Evolutionary conservation across 2,888 invertebrate genomes (phyloP).

Genomic region (Bellardia pandia): DNA sequence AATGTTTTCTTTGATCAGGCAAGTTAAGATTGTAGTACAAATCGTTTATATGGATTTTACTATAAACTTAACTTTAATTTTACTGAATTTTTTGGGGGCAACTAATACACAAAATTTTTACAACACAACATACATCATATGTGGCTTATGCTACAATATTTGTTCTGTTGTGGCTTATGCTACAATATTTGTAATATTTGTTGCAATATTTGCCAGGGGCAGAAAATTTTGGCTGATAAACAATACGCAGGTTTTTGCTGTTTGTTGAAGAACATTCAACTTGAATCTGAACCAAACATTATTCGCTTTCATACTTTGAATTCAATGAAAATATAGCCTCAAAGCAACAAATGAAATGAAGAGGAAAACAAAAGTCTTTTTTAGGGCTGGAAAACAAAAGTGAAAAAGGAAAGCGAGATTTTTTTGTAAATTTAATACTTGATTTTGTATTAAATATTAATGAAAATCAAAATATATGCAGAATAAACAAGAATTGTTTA

Average conservation of each 20-base stretch:
- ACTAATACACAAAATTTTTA: too few relatives aligned
- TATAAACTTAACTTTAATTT: too few relatives aligned
- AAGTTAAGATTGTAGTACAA: too few relatives aligned
- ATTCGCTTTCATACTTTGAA: too few relatives aligned
- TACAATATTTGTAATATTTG: too few relatives aligned
- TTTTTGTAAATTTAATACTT: neutral
- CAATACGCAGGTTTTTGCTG: neutral
- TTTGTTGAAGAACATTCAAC: neutral
- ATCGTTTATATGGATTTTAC: too few relatives aligned
- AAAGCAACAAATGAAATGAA: neutral
- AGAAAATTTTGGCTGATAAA: slow-evolving; percentile 9
- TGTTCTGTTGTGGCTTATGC: neutral
- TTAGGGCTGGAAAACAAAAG: neutral
- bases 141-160: too few relatives aligned
- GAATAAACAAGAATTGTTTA: too few relatives aligned
- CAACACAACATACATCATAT: too few relatives aligned
- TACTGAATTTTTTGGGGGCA: too few relatives aligned
- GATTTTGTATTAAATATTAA: neutral
- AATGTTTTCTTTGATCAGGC: too few relatives aligned
- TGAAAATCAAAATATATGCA: neutral
- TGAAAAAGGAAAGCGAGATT: neutral
- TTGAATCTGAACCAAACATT: neutral
- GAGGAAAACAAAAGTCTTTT: neutral
- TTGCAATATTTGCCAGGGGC: slow-evolving; percentile 6
- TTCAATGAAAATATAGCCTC: too few relatives aligned